Conservation (phyloP, 2,888 invertebrate genomes). For the Epistrophella euchroma region DNA sequence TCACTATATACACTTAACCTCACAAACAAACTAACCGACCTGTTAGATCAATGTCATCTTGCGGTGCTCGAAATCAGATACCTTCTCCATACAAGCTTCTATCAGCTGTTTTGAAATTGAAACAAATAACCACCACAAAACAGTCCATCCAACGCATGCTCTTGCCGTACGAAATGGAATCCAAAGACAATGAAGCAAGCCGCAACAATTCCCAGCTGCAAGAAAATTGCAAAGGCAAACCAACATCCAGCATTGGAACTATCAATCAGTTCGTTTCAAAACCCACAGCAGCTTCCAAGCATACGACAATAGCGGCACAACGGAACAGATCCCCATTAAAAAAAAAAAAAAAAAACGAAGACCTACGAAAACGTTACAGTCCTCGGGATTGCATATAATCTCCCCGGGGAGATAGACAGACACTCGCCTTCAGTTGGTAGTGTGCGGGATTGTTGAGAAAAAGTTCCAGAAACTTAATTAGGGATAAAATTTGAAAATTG, state of each 20-base stretch:
- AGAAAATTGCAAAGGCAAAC: slow-evolving; percentile 30
- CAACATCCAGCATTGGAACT: slow-evolving; percentile 66
- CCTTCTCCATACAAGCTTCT: slow-evolving; percentile 11
- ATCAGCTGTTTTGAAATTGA: slow-evolving; percentile 63
- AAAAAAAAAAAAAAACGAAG: slow-evolving; percentile 40
- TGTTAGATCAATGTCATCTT: slow-evolving; percentile 57
- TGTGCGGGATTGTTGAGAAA: slow-evolving; percentile 26
- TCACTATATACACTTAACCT: slow-evolving; percentile 5
- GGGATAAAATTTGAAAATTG: slow-evolving; percentile 35
- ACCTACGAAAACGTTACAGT: slow-evolving; percentile 64
- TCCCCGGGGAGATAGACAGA: slow-evolving; percentile 64
- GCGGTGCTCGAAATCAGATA: slow-evolving; percentile 14
- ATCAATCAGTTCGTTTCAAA: slow-evolving; percentile 71
- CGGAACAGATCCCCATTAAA: slow-evolving; percentile 11
- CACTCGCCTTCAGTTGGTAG: slow-evolving; percentile 4
- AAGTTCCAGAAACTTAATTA: slow-evolving; percentile 67
- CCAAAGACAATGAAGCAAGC: slow-evolving; percentile 66
- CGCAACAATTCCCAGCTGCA: slow-evolving; percentile 42
- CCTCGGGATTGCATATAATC: slow-evolving; percentile 33
- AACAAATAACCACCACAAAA: slow-evolving; percentile 42
- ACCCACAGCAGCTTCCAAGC: slow-evolving; percentile 44
- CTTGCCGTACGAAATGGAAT: slow-evolving; percentile 54
- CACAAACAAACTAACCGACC: slow-evolving; percentile 18
- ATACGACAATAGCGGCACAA: slow-evolving; percentile 4
- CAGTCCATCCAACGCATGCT: slow-evolving; percentile 75